Conservation (phyloP, 2,888 invertebrate genomes). For the Melieria crassipennis region DNA sequence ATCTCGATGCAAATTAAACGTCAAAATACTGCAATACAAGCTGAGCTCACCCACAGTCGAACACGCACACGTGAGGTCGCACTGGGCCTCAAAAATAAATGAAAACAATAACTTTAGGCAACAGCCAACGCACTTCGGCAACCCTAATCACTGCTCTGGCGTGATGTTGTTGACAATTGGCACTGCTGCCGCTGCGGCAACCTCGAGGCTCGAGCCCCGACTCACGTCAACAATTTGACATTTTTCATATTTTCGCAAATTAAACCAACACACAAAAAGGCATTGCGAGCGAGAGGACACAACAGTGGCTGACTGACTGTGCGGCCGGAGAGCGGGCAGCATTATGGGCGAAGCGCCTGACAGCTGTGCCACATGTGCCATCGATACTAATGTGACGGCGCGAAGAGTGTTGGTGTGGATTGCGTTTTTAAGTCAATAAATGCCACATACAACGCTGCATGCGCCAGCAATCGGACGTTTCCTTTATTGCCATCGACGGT, state of each 20-base stretch:
- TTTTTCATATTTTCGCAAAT: too few species aligned
- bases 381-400: neutral
- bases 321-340: too few species aligned
- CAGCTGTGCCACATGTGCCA: conserved; percentile 6
- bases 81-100: neutral
- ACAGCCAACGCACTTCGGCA: conserved; percentile 24
- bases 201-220: neutral
- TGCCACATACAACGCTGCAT: conserved; percentile 26
- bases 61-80: neutral
- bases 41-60: neutral
- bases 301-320: too few species aligned
- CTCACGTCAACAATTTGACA: too few species aligned
- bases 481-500: conserved; percentile 1
- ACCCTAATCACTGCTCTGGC: conserved; percentile 29
- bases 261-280: too few species aligned
- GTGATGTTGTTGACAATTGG: conserved; percentile 22
- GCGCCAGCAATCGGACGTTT: conserved; percentile 1
- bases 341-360: too few species aligned
- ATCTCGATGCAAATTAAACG: conserved; percentile 10
- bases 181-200: neutral
- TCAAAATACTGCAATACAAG: conserved; percentile 16
- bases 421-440: conserved; percentile 31
- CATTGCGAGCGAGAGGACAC: too few species aligned
- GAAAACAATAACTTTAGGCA: conserved; percentile 28
- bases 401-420: neutral